phyloP scores from a whole-genome alignment of 1,140 invertebrate genomes.

The Gyrodactylus salaris region DNA sequence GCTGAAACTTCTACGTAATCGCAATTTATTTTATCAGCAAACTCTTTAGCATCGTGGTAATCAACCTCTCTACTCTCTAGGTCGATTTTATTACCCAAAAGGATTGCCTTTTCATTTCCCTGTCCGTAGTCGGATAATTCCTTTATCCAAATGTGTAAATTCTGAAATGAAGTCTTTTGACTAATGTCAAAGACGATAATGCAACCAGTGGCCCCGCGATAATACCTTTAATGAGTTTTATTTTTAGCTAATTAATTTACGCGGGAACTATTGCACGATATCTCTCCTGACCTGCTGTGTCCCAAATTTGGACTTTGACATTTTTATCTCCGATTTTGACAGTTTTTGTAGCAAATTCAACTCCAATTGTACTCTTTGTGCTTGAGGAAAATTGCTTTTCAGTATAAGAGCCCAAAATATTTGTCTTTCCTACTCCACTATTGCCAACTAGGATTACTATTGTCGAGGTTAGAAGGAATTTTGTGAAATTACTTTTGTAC shows the following conservation, averaged over 20 bases:
- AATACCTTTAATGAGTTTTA: not conserved
- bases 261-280: not conserved
- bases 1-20: not conserved
- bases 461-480: not conserved
- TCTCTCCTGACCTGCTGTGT: constrained; percentile 55
- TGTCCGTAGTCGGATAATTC: not conserved
- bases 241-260: not conserved
- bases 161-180: not conserved
- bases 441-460: constrained; percentile 11
- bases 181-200: not conserved
- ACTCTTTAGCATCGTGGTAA: not conserved
- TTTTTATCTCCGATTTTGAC: not conserved
- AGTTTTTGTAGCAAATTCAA: constrained; percentile 11
- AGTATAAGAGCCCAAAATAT: constrained; percentile 9
- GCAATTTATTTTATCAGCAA: no score
- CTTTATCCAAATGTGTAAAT: not conserved
- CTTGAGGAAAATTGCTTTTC: constrained; percentile 10
- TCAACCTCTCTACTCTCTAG: not conserved
- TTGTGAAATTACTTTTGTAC: not conserved
- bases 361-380: constrained; percentile 10
- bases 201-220: not conserved
- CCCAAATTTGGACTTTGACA: constrained; percentile 27
- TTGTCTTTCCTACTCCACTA: constrained; percentile 11
- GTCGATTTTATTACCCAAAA: not conserved
- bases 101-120: not conserved